These are phyloP conservation scores for Ceratina australensis DNA, from an alignment of 1,140 invertebrate species.

Conservation along the genomic window DNA sequence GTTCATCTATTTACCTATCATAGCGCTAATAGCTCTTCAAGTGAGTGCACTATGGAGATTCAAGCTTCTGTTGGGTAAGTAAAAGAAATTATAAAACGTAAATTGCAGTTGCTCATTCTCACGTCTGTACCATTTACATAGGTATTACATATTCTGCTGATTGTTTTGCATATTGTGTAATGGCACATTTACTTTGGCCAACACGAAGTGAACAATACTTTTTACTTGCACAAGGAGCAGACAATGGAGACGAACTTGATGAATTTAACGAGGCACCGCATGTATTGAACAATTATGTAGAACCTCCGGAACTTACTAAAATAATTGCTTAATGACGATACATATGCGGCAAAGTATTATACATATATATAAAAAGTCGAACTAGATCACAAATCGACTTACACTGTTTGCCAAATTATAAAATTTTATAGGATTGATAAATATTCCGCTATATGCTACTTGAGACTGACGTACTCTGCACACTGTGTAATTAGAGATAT, in stretches of 20 bases:
- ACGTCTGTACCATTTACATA: conserved; percentile 68
- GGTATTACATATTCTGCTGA: conserved; percentile 97
- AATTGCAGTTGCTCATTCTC: not conserved
- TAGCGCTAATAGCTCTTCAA: conserved; percentile 95
- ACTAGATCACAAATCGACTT: conserved; percentile 62
- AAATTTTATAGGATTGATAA: conserved; percentile 60
- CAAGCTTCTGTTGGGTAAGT: conserved; percentile 94
- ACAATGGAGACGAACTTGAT: conserved; percentile 90
- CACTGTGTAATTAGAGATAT: conserved; percentile 56
- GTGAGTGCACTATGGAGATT: conserved; percentile 97
- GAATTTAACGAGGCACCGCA: conserved; percentile 96
- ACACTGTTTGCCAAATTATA: conserved; percentile 72
- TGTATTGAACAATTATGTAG: conserved; percentile 84
- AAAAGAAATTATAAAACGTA: conserved; percentile 48
- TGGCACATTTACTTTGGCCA: conserved; percentile 96
- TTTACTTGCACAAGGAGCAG: conserved; percentile 86
- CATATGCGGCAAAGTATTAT: conserved; percentile 28
- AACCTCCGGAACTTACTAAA: conserved; percentile 77
- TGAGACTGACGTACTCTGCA: conserved; percentile 76
- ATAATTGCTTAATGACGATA: conserved; percentile 72
- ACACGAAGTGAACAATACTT: conserved; percentile 94
- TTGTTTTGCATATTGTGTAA: conserved; percentile 95
- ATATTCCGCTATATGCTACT: conserved; percentile 66
- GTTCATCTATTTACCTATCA: conserved; percentile 98
- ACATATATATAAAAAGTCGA: conserved; percentile 43